Conservation (phyloP, 1,140 invertebrate genomes). For the Drosophila rhopaloa region DNA sequence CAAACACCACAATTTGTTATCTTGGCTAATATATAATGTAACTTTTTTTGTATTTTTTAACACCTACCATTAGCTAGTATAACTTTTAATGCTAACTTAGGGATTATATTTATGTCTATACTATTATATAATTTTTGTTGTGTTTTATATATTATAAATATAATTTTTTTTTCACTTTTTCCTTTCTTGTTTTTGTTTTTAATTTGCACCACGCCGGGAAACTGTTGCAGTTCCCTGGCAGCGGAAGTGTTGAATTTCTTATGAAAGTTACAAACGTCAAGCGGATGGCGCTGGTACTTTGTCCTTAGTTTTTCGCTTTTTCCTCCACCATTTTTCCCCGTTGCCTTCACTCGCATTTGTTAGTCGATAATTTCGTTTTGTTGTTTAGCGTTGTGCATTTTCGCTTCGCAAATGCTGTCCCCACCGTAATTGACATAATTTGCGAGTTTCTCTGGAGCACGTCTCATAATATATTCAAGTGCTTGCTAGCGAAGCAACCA, state of each 20-base stretch:
- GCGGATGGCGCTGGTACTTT: slow-evolving; percentile 18
- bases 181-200: too few relatives aligned
- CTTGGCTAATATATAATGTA: too few relatives aligned
- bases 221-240: slow-evolving; percentile 51
- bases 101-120: too few relatives aligned
- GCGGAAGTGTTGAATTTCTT: slow-evolving; percentile 72
- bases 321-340: slow-evolving; percentile 1
- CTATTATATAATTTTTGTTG: too few relatives aligned
- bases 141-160: too few relatives aligned
- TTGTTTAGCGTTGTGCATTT: slow-evolving; percentile 46
- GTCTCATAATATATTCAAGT: slow-evolving; percentile 49
- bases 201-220: slow-evolving; percentile 46
- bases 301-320: slow-evolving; percentile 16
- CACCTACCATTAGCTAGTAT: too few relatives aligned
- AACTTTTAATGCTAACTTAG: too few relatives aligned
- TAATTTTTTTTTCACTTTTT: too few relatives aligned
- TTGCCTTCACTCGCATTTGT: slow-evolving; percentile 35
- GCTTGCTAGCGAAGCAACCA: slow-evolving; percentile 20
- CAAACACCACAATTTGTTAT: too few relatives aligned
- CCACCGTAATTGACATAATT: slow-evolving; percentile 59
- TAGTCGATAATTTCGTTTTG: slow-evolving; percentile 50
- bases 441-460: slow-evolving; percentile 33
- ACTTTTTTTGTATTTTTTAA: too few relatives aligned
- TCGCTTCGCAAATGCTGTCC: slow-evolving; percentile 39
- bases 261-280: slow-evolving; percentile 51